phyloP scores from a whole-genome alignment of 2,888 invertebrate species.

The Minunthozetes semirufus region DNA sequence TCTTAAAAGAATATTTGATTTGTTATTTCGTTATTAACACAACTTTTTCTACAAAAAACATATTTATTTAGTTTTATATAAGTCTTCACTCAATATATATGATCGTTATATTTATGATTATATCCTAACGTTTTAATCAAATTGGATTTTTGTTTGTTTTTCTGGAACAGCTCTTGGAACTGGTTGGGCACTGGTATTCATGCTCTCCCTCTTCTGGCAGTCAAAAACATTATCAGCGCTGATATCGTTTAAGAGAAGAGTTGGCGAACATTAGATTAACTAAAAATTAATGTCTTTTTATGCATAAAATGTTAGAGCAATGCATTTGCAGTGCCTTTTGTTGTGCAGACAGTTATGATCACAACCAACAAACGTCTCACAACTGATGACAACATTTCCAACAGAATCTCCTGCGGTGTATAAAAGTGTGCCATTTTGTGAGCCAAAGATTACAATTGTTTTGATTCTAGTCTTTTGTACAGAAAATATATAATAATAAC shows the following conservation, averaged over 20 bases:
- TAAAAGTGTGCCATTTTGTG: conserved; percentile 23
- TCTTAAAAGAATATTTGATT: neutral
- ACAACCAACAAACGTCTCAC: conserved; percentile 6
- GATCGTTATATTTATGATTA: neutral
- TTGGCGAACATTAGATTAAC: neutral
- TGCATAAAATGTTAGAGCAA: conserved; percentile 18
- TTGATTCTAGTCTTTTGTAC: conserved; percentile 23
- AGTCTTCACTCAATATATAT: neutral
- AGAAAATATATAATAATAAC: neutral
- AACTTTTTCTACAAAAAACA: neutral
- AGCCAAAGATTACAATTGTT: conserved; percentile 20
- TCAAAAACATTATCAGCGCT: conserved; percentile 6
- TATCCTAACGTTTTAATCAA: neutral
- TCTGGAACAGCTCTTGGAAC: neutral
- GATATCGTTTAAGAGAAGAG: neutral
- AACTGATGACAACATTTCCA: neutral
- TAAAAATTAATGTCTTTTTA: conserved; percentile 18
- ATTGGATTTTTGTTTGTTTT: neutral
- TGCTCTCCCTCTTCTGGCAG: conserved; percentile 27
- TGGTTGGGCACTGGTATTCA: neutral
- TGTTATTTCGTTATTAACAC: neutral
- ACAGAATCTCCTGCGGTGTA: conserved; percentile 25
- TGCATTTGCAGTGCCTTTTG: conserved; percentile 1
- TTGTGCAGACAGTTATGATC: neutral
- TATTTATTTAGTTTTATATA: neutral